A percentile compares a stretch with the other conserved stretches of the same genome.
phyloP scores from a whole-genome alignment of 2,113 vertebrate species.

The Zootoca vivipara region DNA sequence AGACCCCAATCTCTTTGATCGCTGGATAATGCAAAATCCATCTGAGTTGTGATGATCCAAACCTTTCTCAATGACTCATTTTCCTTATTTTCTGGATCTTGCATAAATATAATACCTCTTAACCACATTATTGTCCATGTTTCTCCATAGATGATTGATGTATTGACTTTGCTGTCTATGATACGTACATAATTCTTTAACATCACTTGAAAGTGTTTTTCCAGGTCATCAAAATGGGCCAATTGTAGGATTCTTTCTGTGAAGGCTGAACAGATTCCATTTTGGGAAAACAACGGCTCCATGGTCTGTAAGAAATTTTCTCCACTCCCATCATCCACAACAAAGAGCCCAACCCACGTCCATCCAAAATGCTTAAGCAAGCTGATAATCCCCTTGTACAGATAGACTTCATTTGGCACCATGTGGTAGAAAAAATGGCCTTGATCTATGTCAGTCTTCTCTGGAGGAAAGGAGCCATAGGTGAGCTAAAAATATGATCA shows the following conservation, averaged over 20 bases:
- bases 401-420: not conserved
- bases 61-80: too few species aligned
- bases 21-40: too few species aligned
- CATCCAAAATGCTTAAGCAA: not conserved
- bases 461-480: not conserved
- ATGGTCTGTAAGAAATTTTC: not conserved
- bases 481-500: not conserved
- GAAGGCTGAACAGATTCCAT: slow-evolving; percentile 3
- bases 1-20: too few species aligned
- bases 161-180: too few species aligned
- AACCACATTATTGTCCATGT: too few species aligned
- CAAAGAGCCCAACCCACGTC: not conserved
- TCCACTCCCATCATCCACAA: not conserved
- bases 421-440: not conserved
- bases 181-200: too few species aligned
- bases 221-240: not conserved
- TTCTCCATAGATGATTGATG: too few species aligned
- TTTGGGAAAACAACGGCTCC: not conserved
- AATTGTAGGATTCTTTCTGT: not conserved
- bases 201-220: too few species aligned
- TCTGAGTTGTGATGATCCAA: too few species aligned
- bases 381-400: not conserved
- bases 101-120: too few species aligned
- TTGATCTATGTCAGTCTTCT: not conserved
- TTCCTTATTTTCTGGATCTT: too few species aligned